Percentiles rank a stretch among this genome's conserved stretches.
These are phyloP conservation scores for Latheticus oryzae DNA, from an alignment of 2,888 invertebrate species.

Conservation along the genomic window DNA sequence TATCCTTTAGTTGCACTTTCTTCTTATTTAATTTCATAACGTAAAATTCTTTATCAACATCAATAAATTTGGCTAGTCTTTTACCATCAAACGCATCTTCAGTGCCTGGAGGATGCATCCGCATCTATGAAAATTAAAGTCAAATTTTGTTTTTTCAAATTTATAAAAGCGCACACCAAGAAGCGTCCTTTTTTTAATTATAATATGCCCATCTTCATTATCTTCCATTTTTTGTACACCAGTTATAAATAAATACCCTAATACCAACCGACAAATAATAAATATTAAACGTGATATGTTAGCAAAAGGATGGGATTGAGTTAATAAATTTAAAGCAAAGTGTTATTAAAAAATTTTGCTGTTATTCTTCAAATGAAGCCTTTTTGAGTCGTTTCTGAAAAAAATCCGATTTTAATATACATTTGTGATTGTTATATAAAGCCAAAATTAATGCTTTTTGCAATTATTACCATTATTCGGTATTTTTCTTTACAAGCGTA, in stretches of 20 bases:
- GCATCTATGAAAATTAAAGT: conserved; percentile 69
- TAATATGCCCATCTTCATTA: conserved; percentile 22
- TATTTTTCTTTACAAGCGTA: conserved; percentile 85
- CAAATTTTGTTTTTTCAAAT: conserved; percentile 17
- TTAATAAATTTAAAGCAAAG: conserved; percentile 12
- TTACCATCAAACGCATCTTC: conserved; percentile 69
- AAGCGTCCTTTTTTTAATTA: conserved; percentile 25
- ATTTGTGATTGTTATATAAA: conserved; percentile 1
- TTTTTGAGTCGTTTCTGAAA: conserved; percentile 65
- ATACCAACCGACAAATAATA: conserved; percentile 12
- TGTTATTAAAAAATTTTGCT: conserved; percentile 24
- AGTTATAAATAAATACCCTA: conserved; percentile 18
- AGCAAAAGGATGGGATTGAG: background rate
- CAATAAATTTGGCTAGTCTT: conserved; percentile 67
- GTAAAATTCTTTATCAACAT: conserved; percentile 65
- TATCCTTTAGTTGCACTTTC: conserved; percentile 27
- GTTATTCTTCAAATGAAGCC: conserved; percentile 60
- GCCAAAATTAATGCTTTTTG: background rate
- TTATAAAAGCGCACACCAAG: conserved; percentile 20
- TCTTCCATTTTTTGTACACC: background rate
- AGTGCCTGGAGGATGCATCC: conserved; percentile 76
- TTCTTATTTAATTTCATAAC: conserved; percentile 55
- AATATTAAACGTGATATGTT: background rate
- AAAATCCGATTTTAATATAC: conserved; percentile 47
- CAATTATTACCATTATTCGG: conserved; percentile 77